Percentiles rank a stretch among this genome's conserved stretches.
These are phyloP conservation scores for Coranthus polyacanthus DNA, from an alignment of 2,797 vertebrate species.

Conservation along the genomic window DNA sequence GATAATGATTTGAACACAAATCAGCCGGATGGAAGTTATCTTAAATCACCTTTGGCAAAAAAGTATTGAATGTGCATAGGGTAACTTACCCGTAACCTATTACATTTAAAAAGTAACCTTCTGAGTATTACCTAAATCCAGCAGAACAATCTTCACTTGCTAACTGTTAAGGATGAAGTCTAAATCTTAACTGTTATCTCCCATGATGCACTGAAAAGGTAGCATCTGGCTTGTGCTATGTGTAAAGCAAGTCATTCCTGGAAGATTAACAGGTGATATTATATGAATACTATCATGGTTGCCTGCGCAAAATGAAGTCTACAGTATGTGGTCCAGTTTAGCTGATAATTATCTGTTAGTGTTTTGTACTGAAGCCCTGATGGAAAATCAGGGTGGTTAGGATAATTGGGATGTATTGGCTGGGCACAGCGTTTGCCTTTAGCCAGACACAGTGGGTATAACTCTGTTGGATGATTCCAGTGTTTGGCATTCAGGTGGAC, in stretches of 20 bases:
- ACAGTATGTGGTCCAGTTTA: constrained; percentile 2
- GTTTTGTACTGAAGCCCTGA: constrained; percentile 25
- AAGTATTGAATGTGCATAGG: no score
- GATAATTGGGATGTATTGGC: constrained; percentile 54
- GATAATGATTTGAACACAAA: no score
- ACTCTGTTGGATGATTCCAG: constrained; percentile 45
- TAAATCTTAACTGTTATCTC: constrained; percentile 7
- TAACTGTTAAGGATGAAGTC: background rate
- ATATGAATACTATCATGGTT: background rate
- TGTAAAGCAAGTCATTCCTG: background rate
- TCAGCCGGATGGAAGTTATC: no score
- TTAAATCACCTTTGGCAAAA: no score
- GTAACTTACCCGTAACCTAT: no score
- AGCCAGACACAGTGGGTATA: constrained; percentile 34
- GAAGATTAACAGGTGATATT: constrained; percentile 15
- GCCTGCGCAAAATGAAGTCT: constrained; percentile 15
- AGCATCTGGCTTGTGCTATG: background rate
- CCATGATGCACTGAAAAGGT: background rate
- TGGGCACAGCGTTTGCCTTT: constrained; percentile 18
- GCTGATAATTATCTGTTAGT: constrained; percentile 32
- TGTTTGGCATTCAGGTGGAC: constrained; percentile 54
- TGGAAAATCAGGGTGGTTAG: constrained; percentile 36
- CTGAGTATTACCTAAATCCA: no score
- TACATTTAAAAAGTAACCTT: no score
- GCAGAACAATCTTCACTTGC: no score